phyloP scores from a whole-genome alignment of 2,888 invertebrate species.

The Phengaris arion region DNA sequence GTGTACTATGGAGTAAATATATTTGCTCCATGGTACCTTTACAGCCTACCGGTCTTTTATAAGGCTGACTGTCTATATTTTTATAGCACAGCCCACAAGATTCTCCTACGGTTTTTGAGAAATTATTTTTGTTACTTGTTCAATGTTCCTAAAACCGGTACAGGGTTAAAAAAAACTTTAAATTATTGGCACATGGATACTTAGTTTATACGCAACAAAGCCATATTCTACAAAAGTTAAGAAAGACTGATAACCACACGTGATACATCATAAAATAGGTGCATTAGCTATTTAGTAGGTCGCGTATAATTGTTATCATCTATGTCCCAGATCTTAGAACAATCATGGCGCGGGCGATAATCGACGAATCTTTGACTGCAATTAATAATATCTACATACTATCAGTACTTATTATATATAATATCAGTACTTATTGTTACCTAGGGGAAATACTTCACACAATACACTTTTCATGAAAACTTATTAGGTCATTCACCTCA shows the following conservation, averaged over 20 bases:
- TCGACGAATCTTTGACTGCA: neutral
- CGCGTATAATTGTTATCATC: neutral
- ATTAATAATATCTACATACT: slow-evolving; percentile 16
- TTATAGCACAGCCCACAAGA: no score
- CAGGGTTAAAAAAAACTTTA: no score
- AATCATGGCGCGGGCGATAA: slow-evolving; percentile 4
- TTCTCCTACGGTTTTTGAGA: no score
- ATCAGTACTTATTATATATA: neutral
- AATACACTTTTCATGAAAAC: neutral
- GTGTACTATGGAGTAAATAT: no score
- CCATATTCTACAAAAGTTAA: neutral
- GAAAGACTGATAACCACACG: neutral
- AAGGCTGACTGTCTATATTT: no score
- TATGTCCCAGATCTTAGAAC: slow-evolving; percentile 15
- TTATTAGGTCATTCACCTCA: neutral
- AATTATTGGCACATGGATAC: no score
- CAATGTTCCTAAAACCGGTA: no score
- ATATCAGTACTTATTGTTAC: neutral
- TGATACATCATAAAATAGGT: slow-evolving; percentile 9
- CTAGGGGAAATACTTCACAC: neutral
- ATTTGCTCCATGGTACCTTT: no score
- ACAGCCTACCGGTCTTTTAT: no score
- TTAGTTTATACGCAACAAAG: neutral
- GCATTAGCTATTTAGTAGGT: slow-evolving; percentile 12
- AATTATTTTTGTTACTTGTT: no score